Evolutionary conservation across 2,113 vertebrate species (phyloP), one percentile per base, ranked within the genome.

Genomic region (Gracilinanus agilis): DNA sequence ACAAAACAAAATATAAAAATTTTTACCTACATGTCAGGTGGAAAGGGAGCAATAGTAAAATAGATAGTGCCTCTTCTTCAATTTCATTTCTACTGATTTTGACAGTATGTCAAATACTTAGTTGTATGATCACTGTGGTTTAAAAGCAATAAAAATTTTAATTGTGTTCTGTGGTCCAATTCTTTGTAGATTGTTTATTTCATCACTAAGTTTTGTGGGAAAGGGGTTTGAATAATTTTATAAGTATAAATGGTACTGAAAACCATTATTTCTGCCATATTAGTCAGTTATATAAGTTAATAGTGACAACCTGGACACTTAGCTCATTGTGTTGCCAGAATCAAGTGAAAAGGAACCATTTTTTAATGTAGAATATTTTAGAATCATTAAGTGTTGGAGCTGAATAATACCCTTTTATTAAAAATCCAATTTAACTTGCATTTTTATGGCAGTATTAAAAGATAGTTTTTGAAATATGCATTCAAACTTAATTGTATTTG

Each of bases 401-500:
- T 92, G 54, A 89, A 90, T 95, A 44, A 29, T 90, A 40, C 53
- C 55, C 1, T 93, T 34, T 91, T 53, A 94, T 55, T 54, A 53
- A 95, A 29, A 92, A 92, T 83, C 19, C 5, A 75, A n/a, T 8
- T 24, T 27, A 58, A 27, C 16, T 75, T 91, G 53, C 34, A 49
- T 89, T 90, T 44, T 90, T 92, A 89, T 83, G 67, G 6, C 6
- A 89, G 67, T 95, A 56, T n/a, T 75, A 29, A 92, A 93, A 94
- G 29, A 54, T 92, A 34, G 27, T 54, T 94, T 94, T 34, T 94
- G 53, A 92, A 92, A 75, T 10, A 54, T 93, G 27, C 49, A 91
- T 29, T 92, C 92, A 92, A 54, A 96, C 61, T 92, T 95, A 13
- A 90, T 49, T 91, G 54, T 53, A 90, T 75, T 94, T 91, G 55